Conservation (phyloP, 2,888 invertebrate species). For the Lissocephala sabroskyi region DNA sequence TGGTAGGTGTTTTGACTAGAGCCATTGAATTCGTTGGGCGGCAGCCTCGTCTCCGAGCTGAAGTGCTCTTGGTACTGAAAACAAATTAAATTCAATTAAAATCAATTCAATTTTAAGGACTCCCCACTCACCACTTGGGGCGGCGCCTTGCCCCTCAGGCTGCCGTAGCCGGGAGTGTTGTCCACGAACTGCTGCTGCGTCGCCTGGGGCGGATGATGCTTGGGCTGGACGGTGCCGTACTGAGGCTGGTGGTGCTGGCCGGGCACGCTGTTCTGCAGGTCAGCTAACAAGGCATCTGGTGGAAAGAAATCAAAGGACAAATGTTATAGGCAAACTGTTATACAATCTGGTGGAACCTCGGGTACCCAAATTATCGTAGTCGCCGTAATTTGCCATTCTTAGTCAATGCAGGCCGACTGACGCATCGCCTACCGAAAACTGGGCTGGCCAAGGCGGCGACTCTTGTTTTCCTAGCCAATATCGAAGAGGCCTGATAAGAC, state of each 20-base stretch:
- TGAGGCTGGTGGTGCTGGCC: constrained; percentile 68
- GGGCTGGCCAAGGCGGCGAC: no score
- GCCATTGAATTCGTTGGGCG: constrained; percentile 42
- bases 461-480: no score
- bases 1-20: constrained; percentile 60
- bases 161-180: constrained; percentile 78
- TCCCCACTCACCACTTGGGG: constrained; percentile 77
- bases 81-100: no score
- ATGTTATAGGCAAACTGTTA: background rate
- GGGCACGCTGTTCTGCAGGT: constrained; percentile 95
- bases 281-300: constrained; percentile 93
- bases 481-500: no score
- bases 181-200: constrained; percentile 56
- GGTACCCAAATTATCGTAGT: constrained; percentile 69
- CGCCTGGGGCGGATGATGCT: constrained; percentile 14
- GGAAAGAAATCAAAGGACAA: constrained; percentile 1
- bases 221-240: constrained; percentile 19
- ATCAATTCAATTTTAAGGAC: no score
- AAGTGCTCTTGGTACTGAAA: constrained; percentile 69
- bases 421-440: constrained; percentile 46
- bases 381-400: constrained; percentile 63
- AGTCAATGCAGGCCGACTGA: constrained; percentile 31
- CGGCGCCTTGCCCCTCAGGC: constrained; percentile 80
- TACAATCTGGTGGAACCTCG: background rate
- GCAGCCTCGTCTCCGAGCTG: constrained; percentile 66